phyloP scores from a whole-genome alignment of 2,113 vertebrate species.

The Prietella phreatophila region DNA sequence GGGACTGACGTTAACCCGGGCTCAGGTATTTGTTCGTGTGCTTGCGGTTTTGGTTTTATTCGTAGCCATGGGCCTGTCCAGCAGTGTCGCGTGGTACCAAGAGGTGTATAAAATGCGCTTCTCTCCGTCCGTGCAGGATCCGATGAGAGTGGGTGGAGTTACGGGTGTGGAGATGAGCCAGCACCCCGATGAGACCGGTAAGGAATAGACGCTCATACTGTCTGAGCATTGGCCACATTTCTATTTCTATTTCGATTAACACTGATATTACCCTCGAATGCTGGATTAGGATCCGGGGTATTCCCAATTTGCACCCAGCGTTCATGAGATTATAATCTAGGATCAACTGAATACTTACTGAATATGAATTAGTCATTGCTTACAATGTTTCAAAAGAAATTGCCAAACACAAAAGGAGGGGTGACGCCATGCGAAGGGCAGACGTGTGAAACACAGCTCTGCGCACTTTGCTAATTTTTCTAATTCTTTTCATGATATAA shows the following conservation, averaged over 20 bases:
- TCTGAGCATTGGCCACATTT: not conserved
- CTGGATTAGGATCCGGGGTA: not conserved
- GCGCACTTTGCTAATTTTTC: too few relatives aligned
- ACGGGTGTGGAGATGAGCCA: not conserved
- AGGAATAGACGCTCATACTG: not conserved
- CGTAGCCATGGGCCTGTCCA: not conserved
- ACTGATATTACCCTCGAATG: not conserved
- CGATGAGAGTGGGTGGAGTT: not conserved
- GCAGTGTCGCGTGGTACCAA: not conserved
- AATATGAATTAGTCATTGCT: not conserved
- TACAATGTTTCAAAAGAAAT: not conserved
- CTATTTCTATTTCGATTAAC: not conserved
- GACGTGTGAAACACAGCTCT: too few relatives aligned
- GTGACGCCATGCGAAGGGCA: too few relatives aligned
- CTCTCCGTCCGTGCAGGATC: slow-evolving; percentile 9
- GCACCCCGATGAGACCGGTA: slow-evolving; percentile 13
- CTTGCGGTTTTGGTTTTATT: not conserved
- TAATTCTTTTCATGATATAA: too few relatives aligned
- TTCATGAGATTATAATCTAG: not conserved
- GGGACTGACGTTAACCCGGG: slow-evolving; percentile 70
- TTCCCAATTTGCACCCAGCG: not conserved
- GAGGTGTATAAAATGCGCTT: not conserved
- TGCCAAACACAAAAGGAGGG: too few relatives aligned
- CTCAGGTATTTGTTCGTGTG: slow-evolving; percentile 51
- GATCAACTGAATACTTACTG: not conserved